Evolutionary conservation across 2,113 vertebrate species (phyloP).

Genomic region (Heliornis fulica): DNA sequence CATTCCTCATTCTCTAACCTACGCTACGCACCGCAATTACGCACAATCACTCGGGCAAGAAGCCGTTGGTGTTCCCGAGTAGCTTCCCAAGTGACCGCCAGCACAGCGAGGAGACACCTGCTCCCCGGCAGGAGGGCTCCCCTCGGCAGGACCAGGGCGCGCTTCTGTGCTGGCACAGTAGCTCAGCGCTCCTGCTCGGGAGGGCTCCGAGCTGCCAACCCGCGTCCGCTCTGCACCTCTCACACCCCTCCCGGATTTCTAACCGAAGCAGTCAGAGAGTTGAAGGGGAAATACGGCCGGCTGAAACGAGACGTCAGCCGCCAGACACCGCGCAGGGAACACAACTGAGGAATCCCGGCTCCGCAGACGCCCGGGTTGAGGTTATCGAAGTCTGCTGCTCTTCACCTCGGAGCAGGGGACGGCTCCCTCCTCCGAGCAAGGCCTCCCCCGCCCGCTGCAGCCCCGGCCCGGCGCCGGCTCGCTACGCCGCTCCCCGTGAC

Average conservation of each 20-base stretch:
- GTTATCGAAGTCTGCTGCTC: neutral
- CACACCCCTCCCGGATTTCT: neutral
- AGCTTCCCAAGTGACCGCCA: neutral
- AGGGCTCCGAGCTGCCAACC: neutral
- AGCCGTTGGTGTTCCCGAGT: too few species aligned
- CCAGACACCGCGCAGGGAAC: neutral
- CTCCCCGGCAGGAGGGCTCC: neutral
- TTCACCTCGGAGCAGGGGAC: accelerated
- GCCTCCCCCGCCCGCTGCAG: neutral
- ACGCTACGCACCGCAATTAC: too few species aligned
- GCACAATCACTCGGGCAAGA: too few species aligned
- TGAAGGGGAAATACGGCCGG: neutral
- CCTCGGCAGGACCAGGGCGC: neutral
- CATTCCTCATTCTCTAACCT: too few species aligned
- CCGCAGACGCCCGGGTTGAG: too few species aligned
- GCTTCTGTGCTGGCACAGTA: too few species aligned
- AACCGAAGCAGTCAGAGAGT: neutral
- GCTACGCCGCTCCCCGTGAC: too few species aligned
- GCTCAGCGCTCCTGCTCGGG: too few species aligned
- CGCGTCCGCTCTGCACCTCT: too few species aligned
- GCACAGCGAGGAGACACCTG: neutral
- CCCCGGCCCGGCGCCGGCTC: too few species aligned
- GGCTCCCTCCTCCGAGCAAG: neutral
- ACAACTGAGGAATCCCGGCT: too few species aligned
- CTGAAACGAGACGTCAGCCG: neutral